Evolutionary conservation across 1,140 invertebrate species (phyloP).

Genomic region (Magallana ariakensis): DNA sequence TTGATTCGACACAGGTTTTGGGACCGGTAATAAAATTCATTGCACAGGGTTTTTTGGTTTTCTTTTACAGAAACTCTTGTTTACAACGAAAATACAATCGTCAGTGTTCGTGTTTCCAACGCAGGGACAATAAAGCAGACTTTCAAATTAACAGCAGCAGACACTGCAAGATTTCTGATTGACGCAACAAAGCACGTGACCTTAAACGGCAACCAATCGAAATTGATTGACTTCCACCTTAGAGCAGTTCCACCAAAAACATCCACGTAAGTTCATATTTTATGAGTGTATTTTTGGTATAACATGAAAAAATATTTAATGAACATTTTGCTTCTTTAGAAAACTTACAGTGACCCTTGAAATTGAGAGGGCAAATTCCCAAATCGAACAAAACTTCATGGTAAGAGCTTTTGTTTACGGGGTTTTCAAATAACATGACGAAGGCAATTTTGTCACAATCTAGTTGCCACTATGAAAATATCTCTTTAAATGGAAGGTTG

Average conservation of each 20-base stretch:
- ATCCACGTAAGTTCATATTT: not conserved
- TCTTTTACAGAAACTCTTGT: not conserved
- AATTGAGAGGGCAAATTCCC: not conserved
- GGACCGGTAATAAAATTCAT: no score
- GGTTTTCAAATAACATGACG: no score
- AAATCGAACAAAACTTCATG: not conserved
- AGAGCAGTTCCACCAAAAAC: not conserved
- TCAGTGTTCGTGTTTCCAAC: slow-evolving; percentile 1
- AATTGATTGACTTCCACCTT: not conserved
- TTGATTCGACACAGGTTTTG: no score
- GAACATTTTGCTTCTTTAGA: not conserved
- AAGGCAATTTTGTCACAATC: no score
- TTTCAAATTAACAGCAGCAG: not conserved
- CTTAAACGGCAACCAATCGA: not conserved
- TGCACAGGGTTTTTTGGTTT: not conserved
- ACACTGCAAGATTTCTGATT: not conserved
- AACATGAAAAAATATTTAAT: not conserved
- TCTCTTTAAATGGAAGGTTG: not conserved
- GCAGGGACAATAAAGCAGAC: not conserved
- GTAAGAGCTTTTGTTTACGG: not conserved
- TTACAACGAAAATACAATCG: not conserved
- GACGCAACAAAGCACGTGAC: not conserved
- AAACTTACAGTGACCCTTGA: not conserved
- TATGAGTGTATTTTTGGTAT: not conserved
- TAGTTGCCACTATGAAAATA: no score